Evolutionary conservation across 2,113 vertebrate genomes (phyloP).

Genomic region (Melanostigma gelatinosum): DNA sequence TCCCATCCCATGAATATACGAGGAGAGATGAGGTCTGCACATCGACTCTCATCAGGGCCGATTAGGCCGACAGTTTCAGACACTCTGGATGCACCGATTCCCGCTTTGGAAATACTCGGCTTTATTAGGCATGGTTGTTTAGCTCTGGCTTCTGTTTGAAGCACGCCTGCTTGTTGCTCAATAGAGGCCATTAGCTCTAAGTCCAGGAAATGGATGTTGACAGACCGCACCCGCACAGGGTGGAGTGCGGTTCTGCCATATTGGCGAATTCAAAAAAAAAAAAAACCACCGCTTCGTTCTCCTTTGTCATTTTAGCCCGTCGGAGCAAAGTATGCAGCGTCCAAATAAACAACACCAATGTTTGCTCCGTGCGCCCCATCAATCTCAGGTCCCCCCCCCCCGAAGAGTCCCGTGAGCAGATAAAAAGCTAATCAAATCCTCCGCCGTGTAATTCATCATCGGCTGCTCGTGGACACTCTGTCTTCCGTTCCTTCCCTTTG

Average conservation of each 20-base stretch:
- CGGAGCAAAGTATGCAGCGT: constrained; percentile 44
- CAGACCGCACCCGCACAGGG: constrained; percentile 46
- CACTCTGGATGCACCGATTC: constrained; percentile 58
- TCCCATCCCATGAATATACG: constrained; percentile 62
- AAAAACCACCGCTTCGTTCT: constrained; percentile 19
- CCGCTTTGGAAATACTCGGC: constrained; percentile 62
- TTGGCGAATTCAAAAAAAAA: constrained; percentile 42
- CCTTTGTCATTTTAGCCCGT: constrained; percentile 32
- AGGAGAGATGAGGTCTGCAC: constrained; percentile 50
- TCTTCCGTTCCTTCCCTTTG: constrained; percentile 50
- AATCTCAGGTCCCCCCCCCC: constrained; percentile 70
- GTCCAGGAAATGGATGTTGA: constrained; percentile 81
- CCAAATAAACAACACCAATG: constrained; percentile 69
- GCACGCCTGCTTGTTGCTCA: constrained; percentile 75
- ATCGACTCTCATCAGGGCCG: constrained; percentile 71
- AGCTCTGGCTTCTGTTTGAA: constrained; percentile 72
- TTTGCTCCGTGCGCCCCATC: constrained; percentile 66
- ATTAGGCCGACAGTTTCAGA: constrained; percentile 71
- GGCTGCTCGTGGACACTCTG: constrained; percentile 57
- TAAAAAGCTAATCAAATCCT: constrained; percentile 81
- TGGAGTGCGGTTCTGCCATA: constrained; percentile 40
- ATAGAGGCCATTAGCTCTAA: constrained; percentile 78
- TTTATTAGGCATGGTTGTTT: constrained; percentile 73
- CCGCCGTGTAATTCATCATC: constrained; percentile 71
- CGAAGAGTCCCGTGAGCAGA: constrained; percentile 70